These are phyloP conservation scores for Loriculus beryllinus DNA, from an alignment of 2,797 vertebrate genomes.

Conservation along the genomic window DNA sequence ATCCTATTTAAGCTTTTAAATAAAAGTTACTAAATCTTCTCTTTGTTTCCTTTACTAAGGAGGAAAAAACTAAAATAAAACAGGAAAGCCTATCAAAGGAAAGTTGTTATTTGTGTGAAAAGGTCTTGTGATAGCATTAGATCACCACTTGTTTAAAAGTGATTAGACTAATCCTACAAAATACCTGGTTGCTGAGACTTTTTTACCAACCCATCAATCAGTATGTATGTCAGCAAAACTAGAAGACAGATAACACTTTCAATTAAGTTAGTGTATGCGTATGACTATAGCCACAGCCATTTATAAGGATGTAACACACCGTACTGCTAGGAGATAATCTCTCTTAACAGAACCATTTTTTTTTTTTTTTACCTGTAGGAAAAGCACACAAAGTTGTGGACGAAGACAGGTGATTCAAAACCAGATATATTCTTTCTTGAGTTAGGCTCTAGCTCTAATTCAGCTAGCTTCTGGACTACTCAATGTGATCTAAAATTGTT, in stretches of 20 bases:
- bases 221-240: not conserved
- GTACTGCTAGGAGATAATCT: not conserved
- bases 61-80: not conserved
- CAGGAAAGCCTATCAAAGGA: not conserved
- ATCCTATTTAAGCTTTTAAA: not conserved
- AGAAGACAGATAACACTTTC: not conserved
- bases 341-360: not conserved
- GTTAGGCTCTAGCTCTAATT: not conserved
- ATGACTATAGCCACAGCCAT: not conserved
- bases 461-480: not conserved
- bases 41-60: not conserved
- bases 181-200: not conserved
- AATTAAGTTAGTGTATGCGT: not conserved
- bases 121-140: not conserved
- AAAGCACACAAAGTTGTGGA: not conserved
- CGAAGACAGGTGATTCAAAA: accelerated
- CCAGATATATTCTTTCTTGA: not conserved
- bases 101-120: not conserved
- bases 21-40: not conserved
- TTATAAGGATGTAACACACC: not conserved
- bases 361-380: not conserved
- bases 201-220: not conserved
- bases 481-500: not conserved
- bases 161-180: not conserved
- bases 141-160: not conserved